phyloP scores from a whole-genome alignment of 2,797 vertebrate genomes.

The Rhynchonycteris naso region DNA sequence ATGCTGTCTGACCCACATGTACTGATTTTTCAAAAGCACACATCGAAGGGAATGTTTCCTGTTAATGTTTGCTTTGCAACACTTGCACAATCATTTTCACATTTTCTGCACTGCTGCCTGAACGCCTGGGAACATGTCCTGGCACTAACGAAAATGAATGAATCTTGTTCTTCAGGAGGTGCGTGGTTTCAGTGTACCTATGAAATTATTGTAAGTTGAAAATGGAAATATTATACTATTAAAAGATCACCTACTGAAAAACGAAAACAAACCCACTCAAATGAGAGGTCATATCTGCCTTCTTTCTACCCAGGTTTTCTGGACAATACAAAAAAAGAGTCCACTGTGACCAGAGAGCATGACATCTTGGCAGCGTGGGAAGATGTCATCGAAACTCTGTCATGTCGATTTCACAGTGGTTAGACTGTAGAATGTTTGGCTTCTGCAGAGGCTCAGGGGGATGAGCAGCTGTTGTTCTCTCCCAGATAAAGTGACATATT shows the following conservation, averaged over 20 bases:
- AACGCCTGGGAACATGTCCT: not conserved
- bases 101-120: not conserved
- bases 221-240: conserved; percentile 4
- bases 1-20: not conserved
- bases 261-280: not conserved
- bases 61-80: not conserved
- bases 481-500: conserved; percentile 68
- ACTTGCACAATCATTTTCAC: not conserved
- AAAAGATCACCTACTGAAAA: not conserved
- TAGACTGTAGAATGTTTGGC: conserved; percentile 67
- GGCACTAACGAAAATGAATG: not conserved
- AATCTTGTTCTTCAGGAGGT: conserved; percentile 31
- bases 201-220: not conserved
- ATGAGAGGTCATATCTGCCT: not conserved
- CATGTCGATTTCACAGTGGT: not conserved
- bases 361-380: not conserved
- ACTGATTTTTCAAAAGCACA: conserved; percentile 39
- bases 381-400: not conserved
- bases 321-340: conserved; percentile 15
- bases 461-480: conserved; percentile 72
- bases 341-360: not conserved
- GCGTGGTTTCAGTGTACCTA: not conserved
- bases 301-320: not conserved
- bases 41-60: not conserved
- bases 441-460: conserved; percentile 45